These are phyloP conservation scores for Dolichotis patagonum DNA, from an alignment of 2,113 vertebrate genomes.

Conservation along the genomic window DNA sequence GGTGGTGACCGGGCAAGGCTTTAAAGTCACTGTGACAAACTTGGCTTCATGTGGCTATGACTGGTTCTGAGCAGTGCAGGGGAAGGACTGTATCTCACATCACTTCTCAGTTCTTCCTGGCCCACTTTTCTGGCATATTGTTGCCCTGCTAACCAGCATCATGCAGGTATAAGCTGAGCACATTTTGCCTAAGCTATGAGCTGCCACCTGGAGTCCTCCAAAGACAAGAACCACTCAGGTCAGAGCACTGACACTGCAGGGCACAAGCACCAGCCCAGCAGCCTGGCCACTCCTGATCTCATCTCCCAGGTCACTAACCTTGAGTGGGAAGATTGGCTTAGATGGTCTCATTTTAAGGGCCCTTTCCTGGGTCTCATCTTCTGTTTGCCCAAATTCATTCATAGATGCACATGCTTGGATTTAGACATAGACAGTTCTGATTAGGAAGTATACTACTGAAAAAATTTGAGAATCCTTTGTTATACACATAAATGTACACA, in stretches of 20 bases:
- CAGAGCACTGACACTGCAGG: background rate
- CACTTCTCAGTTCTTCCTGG: background rate
- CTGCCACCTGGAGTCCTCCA: background rate
- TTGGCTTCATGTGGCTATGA: background rate
- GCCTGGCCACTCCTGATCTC: background rate
- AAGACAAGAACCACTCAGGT: background rate
- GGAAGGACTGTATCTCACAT: rapidly evolving
- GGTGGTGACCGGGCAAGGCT: background rate
- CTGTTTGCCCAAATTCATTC: background rate
- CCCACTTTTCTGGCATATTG: background rate
- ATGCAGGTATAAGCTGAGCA: background rate
- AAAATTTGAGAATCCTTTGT: background rate
- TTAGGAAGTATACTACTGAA: background rate
- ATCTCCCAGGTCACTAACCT: background rate
- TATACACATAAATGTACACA: background rate
- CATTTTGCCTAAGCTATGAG: background rate
- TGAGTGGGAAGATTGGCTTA: background rate
- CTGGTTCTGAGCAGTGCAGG: background rate
- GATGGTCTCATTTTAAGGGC: background rate
- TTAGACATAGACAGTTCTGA: background rate
- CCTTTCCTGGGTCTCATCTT: background rate
- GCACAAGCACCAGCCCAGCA: background rate
- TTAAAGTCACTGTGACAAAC: background rate
- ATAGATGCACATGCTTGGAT: background rate
- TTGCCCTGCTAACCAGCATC: background rate